Evolutionary conservation across 2,888 invertebrate genomes (phyloP).

Genomic region (Andrena chrysosceles): DNA sequence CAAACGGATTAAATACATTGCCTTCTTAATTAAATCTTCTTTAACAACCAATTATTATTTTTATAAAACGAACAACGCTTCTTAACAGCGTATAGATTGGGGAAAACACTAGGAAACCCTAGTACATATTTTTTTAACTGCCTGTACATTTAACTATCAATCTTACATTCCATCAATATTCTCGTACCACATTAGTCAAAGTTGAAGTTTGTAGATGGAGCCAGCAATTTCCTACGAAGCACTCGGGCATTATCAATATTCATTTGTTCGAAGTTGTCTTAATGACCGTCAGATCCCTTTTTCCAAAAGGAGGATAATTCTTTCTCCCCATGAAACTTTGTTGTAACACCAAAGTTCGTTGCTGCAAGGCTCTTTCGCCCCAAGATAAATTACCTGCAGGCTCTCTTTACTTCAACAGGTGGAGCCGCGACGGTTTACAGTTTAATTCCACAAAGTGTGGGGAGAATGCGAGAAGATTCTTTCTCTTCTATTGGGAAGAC

Average conservation of each 20-base stretch:
- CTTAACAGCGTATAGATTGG: no score
- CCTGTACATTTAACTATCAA: no score
- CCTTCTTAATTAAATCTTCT: no score
- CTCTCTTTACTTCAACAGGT: constrained; percentile 57
- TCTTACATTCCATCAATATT: not conserved
- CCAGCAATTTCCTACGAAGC: not conserved
- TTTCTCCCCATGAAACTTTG: constrained; percentile 28
- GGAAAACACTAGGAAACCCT: no score
- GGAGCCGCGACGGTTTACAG: constrained; percentile 55
- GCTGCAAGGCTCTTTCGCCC: constrained; percentile 39
- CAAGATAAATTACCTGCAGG: constrained; percentile 61
- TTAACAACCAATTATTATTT: no score
- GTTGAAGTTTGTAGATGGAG: not conserved
- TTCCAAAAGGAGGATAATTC: not conserved
- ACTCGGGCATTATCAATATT: not conserved
- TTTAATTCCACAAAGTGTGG: constrained; percentile 64
- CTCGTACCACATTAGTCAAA: not conserved
- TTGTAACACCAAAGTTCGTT: constrained; percentile 47
- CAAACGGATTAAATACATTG: no score
- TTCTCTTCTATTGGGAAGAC: constrained; percentile 44
- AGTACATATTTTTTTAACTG: no score
- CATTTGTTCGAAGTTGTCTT: not conserved
- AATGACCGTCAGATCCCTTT: constrained; percentile 2
- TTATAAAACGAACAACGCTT: no score
- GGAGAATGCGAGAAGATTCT: constrained; percentile 49